These are phyloP conservation scores for Conus ventricosus DNA, from an alignment of 1,140 invertebrate genomes.

Conservation along the genomic window DNA sequence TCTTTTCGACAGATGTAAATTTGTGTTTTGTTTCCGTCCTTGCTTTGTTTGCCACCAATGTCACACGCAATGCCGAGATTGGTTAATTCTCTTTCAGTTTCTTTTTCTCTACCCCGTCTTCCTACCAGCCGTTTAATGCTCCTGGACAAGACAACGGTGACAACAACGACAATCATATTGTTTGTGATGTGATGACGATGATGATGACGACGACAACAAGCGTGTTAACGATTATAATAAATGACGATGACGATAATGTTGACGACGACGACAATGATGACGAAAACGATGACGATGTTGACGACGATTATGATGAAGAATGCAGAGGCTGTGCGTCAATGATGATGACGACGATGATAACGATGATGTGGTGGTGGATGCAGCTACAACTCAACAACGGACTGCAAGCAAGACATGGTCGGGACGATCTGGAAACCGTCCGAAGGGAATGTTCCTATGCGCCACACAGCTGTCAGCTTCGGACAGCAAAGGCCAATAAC, in stretches of 20 bases:
- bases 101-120: too few species aligned
- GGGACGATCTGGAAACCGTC: background rate
- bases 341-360: too few species aligned
- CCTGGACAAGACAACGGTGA: background rate
- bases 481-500: background rate
- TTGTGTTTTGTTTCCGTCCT: too few species aligned
- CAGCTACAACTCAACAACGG: background rate
- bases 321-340: too few species aligned
- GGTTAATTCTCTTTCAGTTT: too few species aligned
- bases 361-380: background rate
- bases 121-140: too few species aligned
- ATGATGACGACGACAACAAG: background rate
- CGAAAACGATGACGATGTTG: background rate
- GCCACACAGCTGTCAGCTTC: background rate
- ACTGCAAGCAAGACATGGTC: conserved; percentile 8
- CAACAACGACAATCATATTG: background rate
- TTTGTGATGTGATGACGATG: too few species aligned
- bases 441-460: background rate
- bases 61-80: too few species aligned
- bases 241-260: background rate
- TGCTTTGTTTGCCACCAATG: too few species aligned
- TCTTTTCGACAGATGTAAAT: too few species aligned
- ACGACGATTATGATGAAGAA: background rate
- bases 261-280: too few species aligned
- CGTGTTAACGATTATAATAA: background rate